Percentiles rank a stretch among this genome's conserved stretches.
These are phyloP conservation scores for Synanceia verrucosa DNA, from an alignment of 2,797 vertebrate species.

Conservation along the genomic window DNA sequence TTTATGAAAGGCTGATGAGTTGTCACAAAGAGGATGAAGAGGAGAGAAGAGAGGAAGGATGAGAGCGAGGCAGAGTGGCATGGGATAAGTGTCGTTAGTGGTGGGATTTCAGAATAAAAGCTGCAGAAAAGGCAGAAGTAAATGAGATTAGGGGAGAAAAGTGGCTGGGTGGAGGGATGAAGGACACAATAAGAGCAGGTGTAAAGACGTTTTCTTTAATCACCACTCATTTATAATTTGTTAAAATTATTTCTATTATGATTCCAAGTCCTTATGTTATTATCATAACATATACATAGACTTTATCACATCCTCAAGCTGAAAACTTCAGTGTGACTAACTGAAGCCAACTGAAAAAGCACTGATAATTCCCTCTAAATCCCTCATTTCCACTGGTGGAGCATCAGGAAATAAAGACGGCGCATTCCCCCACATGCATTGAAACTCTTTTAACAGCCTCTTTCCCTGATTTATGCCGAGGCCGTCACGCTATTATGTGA, in stretches of 20 bases:
- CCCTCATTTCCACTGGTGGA: slow-evolving; percentile 25
- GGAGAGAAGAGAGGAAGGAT: slow-evolving; percentile 33
- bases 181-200: slow-evolving; percentile 37
- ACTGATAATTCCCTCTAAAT: slow-evolving; percentile 36
- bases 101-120: slow-evolving; percentile 43
- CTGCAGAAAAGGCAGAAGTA: slow-evolving; percentile 42
- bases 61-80: slow-evolving; percentile 26
- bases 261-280: no score
- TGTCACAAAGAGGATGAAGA: slow-evolving; percentile 30
- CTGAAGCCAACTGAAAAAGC: slow-evolving; percentile 25
- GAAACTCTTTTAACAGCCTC: slow-evolving; percentile 16
- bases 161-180: slow-evolving; percentile 32
- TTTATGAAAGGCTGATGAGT: slow-evolving; percentile 32
- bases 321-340: slow-evolving; percentile 11
- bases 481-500: slow-evolving; percentile 1
- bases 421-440: slow-evolving; percentile 8
- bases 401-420: slow-evolving; percentile 51
- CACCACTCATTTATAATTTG: background rate
- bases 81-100: slow-evolving; percentile 53
- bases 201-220: slow-evolving; percentile 21
- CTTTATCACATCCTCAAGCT: background rate
- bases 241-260: no score
- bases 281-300: background rate
- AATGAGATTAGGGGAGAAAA: slow-evolving; percentile 65
- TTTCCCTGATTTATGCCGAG: background rate